Conservation (phyloP, 1,140 invertebrate species). For the Drosophila jambulina region DNA sequence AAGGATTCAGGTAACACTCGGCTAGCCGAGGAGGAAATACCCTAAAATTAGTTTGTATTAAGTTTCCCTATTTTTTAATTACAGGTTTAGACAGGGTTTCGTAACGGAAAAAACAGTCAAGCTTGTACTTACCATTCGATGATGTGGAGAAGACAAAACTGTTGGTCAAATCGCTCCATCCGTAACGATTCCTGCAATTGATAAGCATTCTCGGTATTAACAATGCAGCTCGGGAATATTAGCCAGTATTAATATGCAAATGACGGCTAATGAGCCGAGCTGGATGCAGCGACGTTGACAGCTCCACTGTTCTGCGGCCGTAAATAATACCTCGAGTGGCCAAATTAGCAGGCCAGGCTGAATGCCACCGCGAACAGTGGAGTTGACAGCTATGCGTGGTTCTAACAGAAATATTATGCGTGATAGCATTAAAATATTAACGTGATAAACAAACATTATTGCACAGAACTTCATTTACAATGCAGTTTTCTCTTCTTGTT, state of each 20-base stretch:
- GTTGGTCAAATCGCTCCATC: constrained; percentile 87
- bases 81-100: neutral
- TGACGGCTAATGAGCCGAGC: constrained; percentile 51
- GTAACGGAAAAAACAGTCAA: neutral
- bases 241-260: constrained; percentile 62
- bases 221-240: constrained; percentile 48
- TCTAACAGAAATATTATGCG: no score
- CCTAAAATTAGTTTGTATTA: neutral
- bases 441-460: neutral
- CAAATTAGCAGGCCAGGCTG: constrained; percentile 11
- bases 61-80: neutral
- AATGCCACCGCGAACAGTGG: neutral
- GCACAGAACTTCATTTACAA: neutral
- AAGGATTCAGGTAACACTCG: constrained; percentile 10
- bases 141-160: constrained; percentile 87
- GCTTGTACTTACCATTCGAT: constrained; percentile 85
- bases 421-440: neutral
- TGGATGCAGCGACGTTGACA: constrained; percentile 5
- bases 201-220: constrained; percentile 51
- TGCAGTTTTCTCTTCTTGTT: neutral
- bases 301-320: constrained; percentile 2
- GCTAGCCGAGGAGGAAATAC: constrained; percentile 21
- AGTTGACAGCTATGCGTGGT: neutral
- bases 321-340: constrained; percentile 35
- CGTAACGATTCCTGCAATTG: constrained; percentile 86